Conservation (phyloP, 2,888 invertebrate species). For the Tineola bisselliella region DNA sequence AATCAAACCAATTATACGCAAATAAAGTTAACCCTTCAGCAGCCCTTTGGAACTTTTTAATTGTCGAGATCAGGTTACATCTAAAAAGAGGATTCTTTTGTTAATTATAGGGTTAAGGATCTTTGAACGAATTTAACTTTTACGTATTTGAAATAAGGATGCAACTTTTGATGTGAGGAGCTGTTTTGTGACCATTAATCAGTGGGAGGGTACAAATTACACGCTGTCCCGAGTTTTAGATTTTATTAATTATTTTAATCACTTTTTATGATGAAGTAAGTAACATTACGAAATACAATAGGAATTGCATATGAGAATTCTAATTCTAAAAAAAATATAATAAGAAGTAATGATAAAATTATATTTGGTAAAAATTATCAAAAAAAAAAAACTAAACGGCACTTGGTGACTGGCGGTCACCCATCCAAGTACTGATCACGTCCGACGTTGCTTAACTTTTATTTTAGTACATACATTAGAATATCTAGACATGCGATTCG, state of each 20-base stretch:
- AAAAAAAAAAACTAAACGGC: no score
- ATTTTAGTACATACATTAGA: no score
- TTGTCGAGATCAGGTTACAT: constrained; percentile 45
- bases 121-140: background rate
- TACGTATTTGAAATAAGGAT: background rate
- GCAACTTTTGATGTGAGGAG: background rate
- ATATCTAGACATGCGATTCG: no score
- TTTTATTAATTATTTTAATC: background rate
- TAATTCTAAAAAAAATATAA: no score
- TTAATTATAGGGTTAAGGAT: background rate
- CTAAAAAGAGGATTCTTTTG: constrained; percentile 16
- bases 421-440: no score
- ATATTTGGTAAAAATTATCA: no score
- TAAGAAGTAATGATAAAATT: no score
- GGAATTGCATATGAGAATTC: no score
- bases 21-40: constrained; percentile 56
- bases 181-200: constrained; percentile 4
- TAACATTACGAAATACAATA: no score
- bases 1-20: constrained; percentile 49
- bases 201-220: constrained; percentile 16
- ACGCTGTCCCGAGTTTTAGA: constrained; percentile 9
- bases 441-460: no score
- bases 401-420: no score
- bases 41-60: constrained; percentile 47
- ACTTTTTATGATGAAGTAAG: background rate